A percentile compares a stretch with the other conserved stretches of the same genome.
Conservation (phyloP, 37 sponge, comb jelly and placozoan genomes). For the Oopsacas minuta region DNA sequence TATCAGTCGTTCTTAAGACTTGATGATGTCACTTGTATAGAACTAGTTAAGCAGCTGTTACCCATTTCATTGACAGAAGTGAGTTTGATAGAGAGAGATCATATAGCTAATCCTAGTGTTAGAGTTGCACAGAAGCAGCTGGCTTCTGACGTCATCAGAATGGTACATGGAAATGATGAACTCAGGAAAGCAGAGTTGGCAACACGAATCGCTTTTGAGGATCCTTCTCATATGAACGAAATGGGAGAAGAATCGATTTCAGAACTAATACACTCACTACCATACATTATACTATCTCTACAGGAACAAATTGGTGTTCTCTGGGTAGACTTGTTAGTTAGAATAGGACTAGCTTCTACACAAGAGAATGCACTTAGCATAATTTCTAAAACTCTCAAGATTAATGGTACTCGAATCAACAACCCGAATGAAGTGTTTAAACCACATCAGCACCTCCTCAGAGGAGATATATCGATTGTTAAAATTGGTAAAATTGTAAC, state of each 20-base stretch:
- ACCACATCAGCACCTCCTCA: slow-evolving; percentile 28
- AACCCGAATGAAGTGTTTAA: slow-evolving; percentile 18
- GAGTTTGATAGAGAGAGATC: neutral
- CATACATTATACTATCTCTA: neutral
- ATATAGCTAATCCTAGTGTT: slow-evolving; percentile 19
- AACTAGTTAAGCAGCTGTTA: slow-evolving; percentile 22
- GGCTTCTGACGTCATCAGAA: slow-evolving; percentile 47
- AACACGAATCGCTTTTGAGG: neutral
- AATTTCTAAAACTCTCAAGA: slow-evolving; percentile 27
- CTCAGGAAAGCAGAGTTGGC: neutral
- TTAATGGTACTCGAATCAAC: slow-evolving; percentile 32
- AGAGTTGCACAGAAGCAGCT: slow-evolving; percentile 44
- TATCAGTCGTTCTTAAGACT: slow-evolving; percentile 51
- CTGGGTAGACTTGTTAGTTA: neutral
- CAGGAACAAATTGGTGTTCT: neutral
- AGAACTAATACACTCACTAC: neutral
- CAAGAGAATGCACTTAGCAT: neutral
- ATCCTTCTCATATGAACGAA: neutral
- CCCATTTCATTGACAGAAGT: slow-evolving; percentile 31
- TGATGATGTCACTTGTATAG: slow-evolving; percentile 35
- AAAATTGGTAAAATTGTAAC: slow-evolving; percentile 33
- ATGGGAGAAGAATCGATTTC: neutral
- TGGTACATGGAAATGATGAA: slow-evolving; percentile 64
- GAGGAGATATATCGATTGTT: slow-evolving; percentile 36
- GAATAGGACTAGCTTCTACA: neutral